phyloP scores from a whole-genome alignment of 2,113 vertebrate genomes.

The Baryphthengus martii region DNA sequence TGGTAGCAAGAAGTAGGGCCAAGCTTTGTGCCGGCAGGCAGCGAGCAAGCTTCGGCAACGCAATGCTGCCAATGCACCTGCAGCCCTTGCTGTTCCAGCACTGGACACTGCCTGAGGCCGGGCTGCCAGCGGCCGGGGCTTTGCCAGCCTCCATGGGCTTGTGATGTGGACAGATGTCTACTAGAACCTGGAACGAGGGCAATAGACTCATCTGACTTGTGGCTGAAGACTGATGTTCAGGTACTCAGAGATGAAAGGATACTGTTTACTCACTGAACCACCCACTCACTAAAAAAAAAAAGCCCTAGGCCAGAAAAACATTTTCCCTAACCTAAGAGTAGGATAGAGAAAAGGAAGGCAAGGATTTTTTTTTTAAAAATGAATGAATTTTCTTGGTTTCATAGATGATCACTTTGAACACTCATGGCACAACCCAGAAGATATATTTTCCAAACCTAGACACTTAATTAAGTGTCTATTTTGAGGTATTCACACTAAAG shows the following conservation, averaged over 20 bases:
- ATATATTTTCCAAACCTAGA: not conserved
- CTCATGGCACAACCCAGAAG: not conserved
- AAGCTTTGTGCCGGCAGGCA: constrained; percentile 18
- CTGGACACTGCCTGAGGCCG: constrained; percentile 42
- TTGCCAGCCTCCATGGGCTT: constrained; percentile 60
- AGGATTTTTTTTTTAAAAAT: not conserved
- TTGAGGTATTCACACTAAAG: not conserved
- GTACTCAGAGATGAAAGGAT: not conserved
- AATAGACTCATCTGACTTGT: constrained; percentile 32
- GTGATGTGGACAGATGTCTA: constrained; percentile 71
- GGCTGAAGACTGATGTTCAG: constrained; percentile 34
- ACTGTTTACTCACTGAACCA: not conserved
- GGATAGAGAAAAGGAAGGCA: not conserved
- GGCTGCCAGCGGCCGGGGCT: constrained; percentile 58
- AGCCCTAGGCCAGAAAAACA: not conserved
- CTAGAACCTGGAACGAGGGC: constrained; percentile 34
- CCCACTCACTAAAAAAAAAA: not conserved
- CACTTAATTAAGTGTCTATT: not conserved
- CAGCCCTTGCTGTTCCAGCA: constrained; percentile 64
- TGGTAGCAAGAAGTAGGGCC: constrained; percentile 39
- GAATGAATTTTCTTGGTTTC: not conserved
- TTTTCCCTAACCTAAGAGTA: not conserved
- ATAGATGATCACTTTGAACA: not conserved
- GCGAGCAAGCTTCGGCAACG: not conserved
- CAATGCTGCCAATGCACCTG: constrained; percentile 75